Evolutionary conservation across 2,797 vertebrate genomes (phyloP).

Genomic region (Phrynocephalus vlangalii): DNA sequence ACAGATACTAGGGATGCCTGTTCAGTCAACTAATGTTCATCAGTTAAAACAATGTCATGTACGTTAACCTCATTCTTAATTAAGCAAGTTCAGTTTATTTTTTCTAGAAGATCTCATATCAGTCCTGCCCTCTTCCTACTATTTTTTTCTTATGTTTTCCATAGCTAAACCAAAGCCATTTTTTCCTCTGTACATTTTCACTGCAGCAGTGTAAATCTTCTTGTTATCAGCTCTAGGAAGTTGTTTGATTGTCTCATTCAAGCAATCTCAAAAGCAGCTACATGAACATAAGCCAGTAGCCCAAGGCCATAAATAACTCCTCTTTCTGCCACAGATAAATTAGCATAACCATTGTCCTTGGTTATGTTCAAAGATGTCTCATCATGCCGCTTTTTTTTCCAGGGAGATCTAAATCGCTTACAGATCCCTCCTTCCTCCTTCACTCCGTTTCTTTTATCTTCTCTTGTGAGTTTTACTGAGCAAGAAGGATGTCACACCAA

Average conservation of each 20-base stretch:
- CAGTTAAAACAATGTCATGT: background rate
- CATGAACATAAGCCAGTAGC: conserved; percentile 35
- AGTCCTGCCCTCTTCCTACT: background rate
- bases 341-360: conserved; percentile 32
- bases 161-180: conserved; percentile 17
- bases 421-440: background rate
- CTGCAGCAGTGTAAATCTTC: conserved; percentile 33
- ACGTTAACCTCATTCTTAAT: conserved; percentile 22
- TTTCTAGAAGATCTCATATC: conserved; percentile 14
- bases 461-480: conserved; percentile 32
- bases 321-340: conserved; percentile 37
- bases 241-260: conserved; percentile 40
- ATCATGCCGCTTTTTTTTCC: conserved; percentile 36
- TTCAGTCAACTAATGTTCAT: conserved; percentile 8
- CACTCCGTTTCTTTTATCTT: conserved; percentile 3
- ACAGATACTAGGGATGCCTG: background rate
- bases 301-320: conserved; percentile 27
- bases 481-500: background rate
- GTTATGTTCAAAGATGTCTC: conserved; percentile 28
- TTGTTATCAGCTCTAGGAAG: conserved; percentile 41
- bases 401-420: conserved; percentile 23
- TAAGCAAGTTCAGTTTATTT: conserved; percentile 32
- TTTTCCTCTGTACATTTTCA: conserved; percentile 33
- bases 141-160: conserved; percentile 14
- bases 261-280: conserved; percentile 43